These are phyloP conservation scores for Apodemus speciosus DNA, from an alignment of 2,113 vertebrate genomes.

Conservation along the genomic window DNA sequence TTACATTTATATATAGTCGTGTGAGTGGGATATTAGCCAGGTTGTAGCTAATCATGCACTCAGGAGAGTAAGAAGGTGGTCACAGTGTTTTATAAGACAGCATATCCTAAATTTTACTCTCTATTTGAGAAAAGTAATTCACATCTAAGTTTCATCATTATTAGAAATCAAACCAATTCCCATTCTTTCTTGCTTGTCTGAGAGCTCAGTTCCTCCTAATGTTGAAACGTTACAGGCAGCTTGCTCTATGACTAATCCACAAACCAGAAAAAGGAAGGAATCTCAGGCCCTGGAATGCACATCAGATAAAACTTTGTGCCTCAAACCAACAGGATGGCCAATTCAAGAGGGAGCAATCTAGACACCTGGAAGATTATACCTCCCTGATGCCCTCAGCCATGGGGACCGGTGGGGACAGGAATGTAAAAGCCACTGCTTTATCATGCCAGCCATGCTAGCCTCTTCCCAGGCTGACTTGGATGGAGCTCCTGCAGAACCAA, in stretches of 20 bases:
- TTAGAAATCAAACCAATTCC: not conserved
- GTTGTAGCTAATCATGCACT: slow-evolving; percentile 1
- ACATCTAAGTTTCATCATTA: slow-evolving; percentile 49
- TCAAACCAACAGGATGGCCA: not conserved
- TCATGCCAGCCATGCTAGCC: not conserved
- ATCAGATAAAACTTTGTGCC: not conserved
- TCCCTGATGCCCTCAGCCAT: not conserved
- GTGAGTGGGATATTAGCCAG: not conserved
- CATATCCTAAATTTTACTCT: not conserved
- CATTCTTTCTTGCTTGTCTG: not conserved
- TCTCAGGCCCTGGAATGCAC: not conserved
- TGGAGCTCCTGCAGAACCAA: not conserved
- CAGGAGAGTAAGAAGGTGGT: slow-evolving; percentile 30
- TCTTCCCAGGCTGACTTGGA: not conserved
- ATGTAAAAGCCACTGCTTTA: not conserved
- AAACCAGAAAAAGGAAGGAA: not conserved
- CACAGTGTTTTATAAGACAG: slow-evolving; percentile 12
- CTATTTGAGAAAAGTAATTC: slow-evolving; percentile 24
- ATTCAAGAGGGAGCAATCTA: not conserved
- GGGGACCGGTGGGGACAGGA: not conserved
- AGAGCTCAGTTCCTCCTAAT: not conserved
- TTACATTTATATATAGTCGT: not conserved
- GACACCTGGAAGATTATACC: not conserved
- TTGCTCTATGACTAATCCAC: not conserved
- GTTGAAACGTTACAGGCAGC: not conserved